A percentile compares a stretch with the other conserved stretches of the same genome.
phyloP scores from a whole-genome alignment of 1,140 invertebrate genomes.

The Macrobrachium rosenbergii region DNA sequence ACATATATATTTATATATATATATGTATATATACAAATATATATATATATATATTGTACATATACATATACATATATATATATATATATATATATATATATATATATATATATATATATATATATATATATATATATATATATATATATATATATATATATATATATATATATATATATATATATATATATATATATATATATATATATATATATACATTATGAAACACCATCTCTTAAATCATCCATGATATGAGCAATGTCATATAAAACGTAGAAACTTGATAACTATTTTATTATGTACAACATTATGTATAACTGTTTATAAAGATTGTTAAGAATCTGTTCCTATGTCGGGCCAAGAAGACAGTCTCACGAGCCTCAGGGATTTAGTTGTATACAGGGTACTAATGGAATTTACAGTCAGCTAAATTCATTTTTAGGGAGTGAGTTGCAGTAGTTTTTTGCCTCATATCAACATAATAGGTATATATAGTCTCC shows the following conservation, averaged over 20 bases:
- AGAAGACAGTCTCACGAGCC: neutral
- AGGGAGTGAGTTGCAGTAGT: too few relatives aligned
- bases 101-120: conserved; percentile 21
- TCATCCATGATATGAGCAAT: conserved; percentile 10
- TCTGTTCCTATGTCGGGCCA: neutral
- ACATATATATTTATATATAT: neutral
- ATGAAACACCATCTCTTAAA: too few relatives aligned
- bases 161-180: conserved; percentile 43
- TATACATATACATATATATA: conserved; percentile 26
- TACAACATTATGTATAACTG: neutral
- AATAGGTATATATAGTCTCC: too few relatives aligned
- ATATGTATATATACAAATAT: neutral
- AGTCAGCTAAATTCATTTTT: too few relatives aligned
- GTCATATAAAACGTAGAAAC: conserved; percentile 2
- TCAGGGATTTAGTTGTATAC: too few relatives aligned
- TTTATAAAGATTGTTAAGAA: neutral
- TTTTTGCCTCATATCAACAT: too few relatives aligned
- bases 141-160: conserved; percentile 27
- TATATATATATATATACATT: neutral
- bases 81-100: conserved; percentile 17
- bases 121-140: conserved; percentile 25
- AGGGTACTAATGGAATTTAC: too few relatives aligned
- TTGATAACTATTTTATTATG: neutral
- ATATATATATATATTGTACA: neutral
- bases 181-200: conserved; percentile 35